phyloP scores from a whole-genome alignment of 2,113 vertebrate genomes.

The Isichthys henryi region DNA sequence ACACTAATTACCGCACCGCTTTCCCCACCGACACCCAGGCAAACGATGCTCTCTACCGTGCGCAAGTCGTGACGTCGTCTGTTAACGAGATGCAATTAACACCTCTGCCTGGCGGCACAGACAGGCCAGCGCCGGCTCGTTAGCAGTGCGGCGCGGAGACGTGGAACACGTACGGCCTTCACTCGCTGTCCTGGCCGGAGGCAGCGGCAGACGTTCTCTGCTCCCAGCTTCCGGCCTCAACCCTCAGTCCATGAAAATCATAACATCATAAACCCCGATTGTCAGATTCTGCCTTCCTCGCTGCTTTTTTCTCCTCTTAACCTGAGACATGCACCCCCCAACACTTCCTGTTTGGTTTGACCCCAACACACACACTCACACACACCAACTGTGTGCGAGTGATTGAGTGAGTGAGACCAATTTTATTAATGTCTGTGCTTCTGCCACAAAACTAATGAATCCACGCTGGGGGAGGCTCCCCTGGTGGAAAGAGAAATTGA shows the following conservation, averaged over 20 bases:
- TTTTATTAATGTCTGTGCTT: background rate
- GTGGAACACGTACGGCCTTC: background rate
- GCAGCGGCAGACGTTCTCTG: background rate
- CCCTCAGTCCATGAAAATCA: background rate
- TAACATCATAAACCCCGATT: background rate
- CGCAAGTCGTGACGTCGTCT: background rate
- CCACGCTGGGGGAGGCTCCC: background rate
- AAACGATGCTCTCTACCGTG: background rate
- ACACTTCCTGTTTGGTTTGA: background rate
- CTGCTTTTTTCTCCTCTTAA: background rate
- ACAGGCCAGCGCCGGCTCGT: too few species aligned
- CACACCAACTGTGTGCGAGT: background rate
- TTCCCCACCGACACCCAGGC: background rate
- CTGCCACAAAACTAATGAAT: constrained; percentile 1
- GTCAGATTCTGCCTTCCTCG: background rate
- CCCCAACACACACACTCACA: background rate
- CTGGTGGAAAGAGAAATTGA: background rate
- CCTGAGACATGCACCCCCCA: background rate
- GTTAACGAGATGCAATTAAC: background rate
- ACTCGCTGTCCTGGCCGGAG: too few species aligned
- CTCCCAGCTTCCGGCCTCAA: background rate
- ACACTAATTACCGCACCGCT: background rate
- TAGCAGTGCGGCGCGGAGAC: background rate
- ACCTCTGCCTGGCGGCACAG: background rate
- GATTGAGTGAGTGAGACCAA: background rate